Evolutionary conservation across 2,797 vertebrate genomes (phyloP).

Genomic region (Sebastes umbrosus): DNA sequence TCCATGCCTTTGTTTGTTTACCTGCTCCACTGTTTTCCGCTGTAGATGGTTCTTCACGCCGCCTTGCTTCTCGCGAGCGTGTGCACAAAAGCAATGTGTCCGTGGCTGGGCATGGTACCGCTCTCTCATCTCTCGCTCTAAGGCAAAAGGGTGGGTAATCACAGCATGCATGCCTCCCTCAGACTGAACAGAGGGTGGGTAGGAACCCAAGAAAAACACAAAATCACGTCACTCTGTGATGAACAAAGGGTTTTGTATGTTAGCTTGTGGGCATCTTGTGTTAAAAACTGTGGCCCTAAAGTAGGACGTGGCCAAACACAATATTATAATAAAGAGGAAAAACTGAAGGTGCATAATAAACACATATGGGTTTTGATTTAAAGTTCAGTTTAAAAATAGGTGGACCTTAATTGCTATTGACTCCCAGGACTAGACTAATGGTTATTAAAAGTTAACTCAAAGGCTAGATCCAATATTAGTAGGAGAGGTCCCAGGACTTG

Average conservation of each 20-base stretch:
- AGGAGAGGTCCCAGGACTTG: slow-evolving; percentile 43
- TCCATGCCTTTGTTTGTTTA: slow-evolving; percentile 90
- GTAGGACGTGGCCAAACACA: not conserved
- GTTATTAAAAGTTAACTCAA: not conserved
- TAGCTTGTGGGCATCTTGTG: not conserved
- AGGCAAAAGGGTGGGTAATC: slow-evolving; percentile 98
- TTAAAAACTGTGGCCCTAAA: not conserved
- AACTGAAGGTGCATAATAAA: not conserved
- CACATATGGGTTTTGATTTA: not conserved
- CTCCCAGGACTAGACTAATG: not conserved
- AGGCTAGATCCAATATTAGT: not conserved
- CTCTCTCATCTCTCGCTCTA: slow-evolving; percentile 96
- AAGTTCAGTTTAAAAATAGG: not conserved
- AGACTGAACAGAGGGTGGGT: slow-evolving; percentile 68
- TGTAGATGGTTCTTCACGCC: slow-evolving; percentile 96
- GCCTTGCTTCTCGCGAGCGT: slow-evolving; percentile 96
- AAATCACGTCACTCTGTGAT: slow-evolving; percentile 1
- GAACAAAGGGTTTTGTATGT: slow-evolving; percentile 4
- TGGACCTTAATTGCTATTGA: not conserved
- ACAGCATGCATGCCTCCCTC: slow-evolving; percentile 82
- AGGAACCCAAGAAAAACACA: slow-evolving; percentile 10
- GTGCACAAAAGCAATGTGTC: slow-evolving; percentile 94
- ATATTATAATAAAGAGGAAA: not conserved
- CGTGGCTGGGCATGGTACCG: slow-evolving; percentile 89
- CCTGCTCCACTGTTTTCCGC: slow-evolving; percentile 92